Base-by-base conservation (phyloP, 2,113 vertebrate species). In the Puma concolor region DNA sequence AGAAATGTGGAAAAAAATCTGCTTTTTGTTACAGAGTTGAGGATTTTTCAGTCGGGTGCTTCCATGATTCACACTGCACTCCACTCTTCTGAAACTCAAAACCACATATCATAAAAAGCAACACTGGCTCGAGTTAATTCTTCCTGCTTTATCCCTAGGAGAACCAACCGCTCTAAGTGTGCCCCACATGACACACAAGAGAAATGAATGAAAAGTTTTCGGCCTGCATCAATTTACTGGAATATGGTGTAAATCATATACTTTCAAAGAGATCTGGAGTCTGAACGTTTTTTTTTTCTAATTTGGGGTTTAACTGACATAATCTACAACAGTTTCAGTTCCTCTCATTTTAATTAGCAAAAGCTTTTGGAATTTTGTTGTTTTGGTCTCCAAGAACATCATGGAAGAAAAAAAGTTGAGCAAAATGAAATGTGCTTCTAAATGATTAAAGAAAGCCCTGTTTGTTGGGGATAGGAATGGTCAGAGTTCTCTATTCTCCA, bases 361-460 rank as follows among this genome's bases (percentile, higher is more conserved):
- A 97, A 87, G 64, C 77, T 98, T 98, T 97, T 97, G 95, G 95
- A 98, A 98, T 95, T 36, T 69, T 41, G 77, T 97, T 96, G 38
- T 76, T 69, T 98, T 72, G 67, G 88, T 82, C 94, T 98, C 95
- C 92, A 98, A 97, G 97, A 57, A 69, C 50, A 91, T 88, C 11
- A 7, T 97, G 85, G 90, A 95, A 88, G 72, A 17, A 71, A 72
- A 57, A 94, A 97, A 96, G 85, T 92, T 63, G 92, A 98, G 91
- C 27, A 85, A 94, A 96, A 93, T 74, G n/a, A 96, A 95, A 71
- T 74, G 27, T 77, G 54, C 87, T 92, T 95, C 36, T 27, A 66
- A 98, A 98, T 97, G 97, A 98, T 98, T 97, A 96, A 98, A 98
- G 96, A 93, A 95, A 97, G 93, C n/a, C 77, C 63, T 88, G 81